Percentiles rank a stretch among this genome's conserved stretches.
Evolutionary conservation across 2,888 invertebrate species (phyloP).

Genomic region (Andrena fulva): DNA sequence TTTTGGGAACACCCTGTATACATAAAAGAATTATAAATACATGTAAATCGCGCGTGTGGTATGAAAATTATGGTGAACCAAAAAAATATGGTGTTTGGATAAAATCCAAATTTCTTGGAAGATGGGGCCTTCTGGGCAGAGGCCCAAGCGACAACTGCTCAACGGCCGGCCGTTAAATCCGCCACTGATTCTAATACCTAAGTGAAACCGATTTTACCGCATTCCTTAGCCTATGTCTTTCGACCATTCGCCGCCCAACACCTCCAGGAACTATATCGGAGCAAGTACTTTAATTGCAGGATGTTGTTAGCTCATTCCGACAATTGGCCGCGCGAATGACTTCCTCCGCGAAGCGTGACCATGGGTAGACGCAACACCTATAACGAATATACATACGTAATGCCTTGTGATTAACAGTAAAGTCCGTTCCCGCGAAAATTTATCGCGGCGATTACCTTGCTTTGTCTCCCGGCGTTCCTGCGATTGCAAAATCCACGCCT

Average conservation of each 20-base stretch:
- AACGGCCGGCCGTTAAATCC: too few relatives aligned
- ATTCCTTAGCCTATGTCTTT: constrained; percentile 21
- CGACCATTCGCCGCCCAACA: constrained; percentile 37
- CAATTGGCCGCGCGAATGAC: constrained; percentile 69
- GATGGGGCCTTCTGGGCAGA: too few relatives aligned
- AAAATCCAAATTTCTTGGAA: too few relatives aligned
- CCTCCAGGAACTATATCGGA: constrained; percentile 49
- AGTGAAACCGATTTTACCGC: constrained; percentile 30
- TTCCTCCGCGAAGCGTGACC: constrained; percentile 69
- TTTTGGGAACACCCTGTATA: too few relatives aligned
- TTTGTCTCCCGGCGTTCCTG: constrained; percentile 11
- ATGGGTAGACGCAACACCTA: constrained; percentile 15
- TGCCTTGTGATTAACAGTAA: constrained; percentile 41
- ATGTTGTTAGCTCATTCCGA: constrained; percentile 71
- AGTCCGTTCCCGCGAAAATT: constrained; percentile 25
- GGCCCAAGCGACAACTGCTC: too few relatives aligned
- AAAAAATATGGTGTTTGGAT: too few relatives aligned
- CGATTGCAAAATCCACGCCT: constrained; percentile 42
- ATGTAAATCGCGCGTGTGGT: too few relatives aligned
- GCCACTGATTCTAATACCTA: neutral
- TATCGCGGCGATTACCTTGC: constrained; percentile 33
- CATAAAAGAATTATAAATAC: too few relatives aligned
- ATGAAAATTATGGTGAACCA: too few relatives aligned
- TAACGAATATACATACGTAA: constrained; percentile 13
- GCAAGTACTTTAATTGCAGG: constrained; percentile 73